These are phyloP conservation scores for Rhinoderma darwinii DNA, from an alignment of 2,113 vertebrate genomes.

Conservation along the genomic window DNA sequence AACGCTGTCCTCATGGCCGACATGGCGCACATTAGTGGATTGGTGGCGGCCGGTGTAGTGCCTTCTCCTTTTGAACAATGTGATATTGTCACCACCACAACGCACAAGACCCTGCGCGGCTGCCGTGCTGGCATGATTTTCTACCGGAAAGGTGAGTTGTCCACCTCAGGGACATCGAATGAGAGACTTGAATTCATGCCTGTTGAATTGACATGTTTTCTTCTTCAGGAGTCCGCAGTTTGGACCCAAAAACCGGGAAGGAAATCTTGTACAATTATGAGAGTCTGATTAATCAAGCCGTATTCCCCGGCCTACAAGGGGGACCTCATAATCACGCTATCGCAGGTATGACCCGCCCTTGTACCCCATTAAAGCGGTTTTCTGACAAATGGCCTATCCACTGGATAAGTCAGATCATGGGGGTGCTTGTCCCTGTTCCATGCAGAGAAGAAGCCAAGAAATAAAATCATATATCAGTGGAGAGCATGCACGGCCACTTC, in stretches of 20 bases:
- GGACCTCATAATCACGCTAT: constrained; percentile 98
- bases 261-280: constrained; percentile 89
- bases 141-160: constrained; percentile 85
- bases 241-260: constrained; percentile 89
- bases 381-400: not conserved
- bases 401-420: too few species aligned
- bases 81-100: constrained; percentile 92
- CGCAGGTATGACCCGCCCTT: constrained; percentile 77
- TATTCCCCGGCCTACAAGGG: constrained; percentile 95
- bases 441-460: too few species aligned
- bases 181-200: not conserved
- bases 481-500: too few species aligned
- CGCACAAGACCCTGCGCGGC: constrained; percentile 94
- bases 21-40: constrained; percentile 97
- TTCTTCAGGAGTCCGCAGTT: constrained; percentile 79
- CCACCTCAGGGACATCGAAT: not conserved
- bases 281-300: constrained; percentile 90
- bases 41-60: constrained; percentile 87
- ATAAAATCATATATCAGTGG: too few species aligned
- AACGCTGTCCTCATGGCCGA: constrained; percentile 88
- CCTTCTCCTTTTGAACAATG: constrained; percentile 91
- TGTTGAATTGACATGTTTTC: not conserved
- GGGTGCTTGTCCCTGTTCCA: too few species aligned
- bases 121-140: constrained; percentile 94
- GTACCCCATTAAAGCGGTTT: too few species aligned